A percentile compares a stretch with the other conserved stretches of the same genome.
Evolutionary conservation across 2,888 invertebrate genomes (phyloP).

Genomic region (Himalopsyche tibetana): DNA sequence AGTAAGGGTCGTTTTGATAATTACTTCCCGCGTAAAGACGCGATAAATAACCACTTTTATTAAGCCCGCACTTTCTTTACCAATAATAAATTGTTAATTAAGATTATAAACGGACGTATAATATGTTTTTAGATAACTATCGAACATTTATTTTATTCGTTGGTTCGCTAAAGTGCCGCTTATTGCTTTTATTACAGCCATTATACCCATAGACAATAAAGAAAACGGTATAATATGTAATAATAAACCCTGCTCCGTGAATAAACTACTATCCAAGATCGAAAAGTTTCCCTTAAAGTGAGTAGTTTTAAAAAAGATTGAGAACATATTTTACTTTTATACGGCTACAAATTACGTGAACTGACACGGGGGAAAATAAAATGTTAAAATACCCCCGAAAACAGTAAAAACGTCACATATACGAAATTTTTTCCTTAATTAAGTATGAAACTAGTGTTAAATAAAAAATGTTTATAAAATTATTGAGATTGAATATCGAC

Average conservation of each 20-base stretch:
- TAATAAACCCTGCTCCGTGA: not conserved
- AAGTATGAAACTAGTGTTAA: too few species aligned
- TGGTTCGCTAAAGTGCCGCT: not conserved
- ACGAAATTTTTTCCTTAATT: too few species aligned
- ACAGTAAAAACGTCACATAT: too few species aligned
- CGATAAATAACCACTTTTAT: not conserved
- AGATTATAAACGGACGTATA: not conserved
- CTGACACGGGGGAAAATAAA: not conserved
- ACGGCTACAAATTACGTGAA: not conserved
- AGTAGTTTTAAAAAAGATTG: too few species aligned
- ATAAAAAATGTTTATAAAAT: too few species aligned
- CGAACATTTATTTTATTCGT: too few species aligned
- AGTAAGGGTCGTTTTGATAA: constrained; percentile 12
- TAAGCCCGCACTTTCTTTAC: constrained; percentile 1
- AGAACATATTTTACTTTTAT: not conserved
- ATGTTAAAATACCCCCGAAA: not conserved
- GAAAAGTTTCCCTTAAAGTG: too few species aligned
- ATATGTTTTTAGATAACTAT: too few species aligned
- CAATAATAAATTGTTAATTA: not conserved
- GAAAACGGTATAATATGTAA: not conserved
- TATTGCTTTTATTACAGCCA: constrained; percentile 11
- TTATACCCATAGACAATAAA: not conserved
- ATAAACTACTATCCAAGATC: constrained; percentile 3
- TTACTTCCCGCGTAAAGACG: not conserved
- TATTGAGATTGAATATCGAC: too few species aligned